A percentile compares a stretch with the other conserved stretches of the same genome.
phyloP scores from a whole-genome alignment of 2,113 vertebrate species.

The Muntiacus reevesi region DNA sequence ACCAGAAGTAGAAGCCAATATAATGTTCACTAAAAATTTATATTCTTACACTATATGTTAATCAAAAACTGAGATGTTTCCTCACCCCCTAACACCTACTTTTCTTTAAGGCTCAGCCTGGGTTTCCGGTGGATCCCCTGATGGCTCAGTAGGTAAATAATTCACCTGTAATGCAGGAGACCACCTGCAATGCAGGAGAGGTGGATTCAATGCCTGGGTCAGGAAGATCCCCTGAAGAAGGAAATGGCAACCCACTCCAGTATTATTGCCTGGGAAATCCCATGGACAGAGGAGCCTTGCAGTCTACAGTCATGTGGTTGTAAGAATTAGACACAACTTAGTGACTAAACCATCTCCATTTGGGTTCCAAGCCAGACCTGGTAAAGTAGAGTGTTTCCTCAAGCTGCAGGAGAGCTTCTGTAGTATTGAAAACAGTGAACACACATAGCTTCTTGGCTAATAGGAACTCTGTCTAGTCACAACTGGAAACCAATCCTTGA shows the following conservation, averaged over 20 bases:
- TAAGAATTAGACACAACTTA: background rate
- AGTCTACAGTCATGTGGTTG: background rate
- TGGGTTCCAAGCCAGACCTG: background rate
- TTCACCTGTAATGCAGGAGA: background rate
- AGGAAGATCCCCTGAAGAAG: background rate
- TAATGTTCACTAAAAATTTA: background rate
- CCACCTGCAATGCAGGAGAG: background rate
- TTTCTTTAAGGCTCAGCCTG: background rate
- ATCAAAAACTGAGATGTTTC: background rate
- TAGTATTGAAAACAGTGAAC: background rate
- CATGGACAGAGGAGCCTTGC: background rate
- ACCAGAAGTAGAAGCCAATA: background rate
- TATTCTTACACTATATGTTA: background rate
- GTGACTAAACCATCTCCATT: background rate
- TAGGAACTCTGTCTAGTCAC: background rate
- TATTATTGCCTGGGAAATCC: background rate
- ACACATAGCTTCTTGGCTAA: background rate
- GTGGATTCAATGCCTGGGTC: background rate
- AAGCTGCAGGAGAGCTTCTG: background rate
- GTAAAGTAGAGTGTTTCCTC: background rate
- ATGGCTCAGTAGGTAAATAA: background rate
- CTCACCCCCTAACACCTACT: background rate
- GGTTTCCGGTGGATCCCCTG: background rate
- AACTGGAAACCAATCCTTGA: background rate
- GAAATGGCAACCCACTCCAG: background rate